These are phyloP conservation scores for Masticophis lateralis DNA, from an alignment of 2,797 vertebrate genomes.

Conservation along the genomic window DNA sequence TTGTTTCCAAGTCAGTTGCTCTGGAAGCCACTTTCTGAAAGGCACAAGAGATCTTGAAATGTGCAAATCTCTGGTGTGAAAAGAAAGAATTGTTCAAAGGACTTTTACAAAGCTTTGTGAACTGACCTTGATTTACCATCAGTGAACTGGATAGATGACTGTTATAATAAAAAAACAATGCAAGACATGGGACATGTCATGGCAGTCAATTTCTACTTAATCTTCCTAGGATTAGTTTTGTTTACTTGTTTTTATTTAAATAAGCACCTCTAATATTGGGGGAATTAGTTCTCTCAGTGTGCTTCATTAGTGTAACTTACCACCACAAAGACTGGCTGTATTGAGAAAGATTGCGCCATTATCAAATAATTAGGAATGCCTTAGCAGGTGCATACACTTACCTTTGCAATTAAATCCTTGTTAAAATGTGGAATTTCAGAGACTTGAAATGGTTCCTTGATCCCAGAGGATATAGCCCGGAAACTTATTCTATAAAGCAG, in stretches of 20 bases:
- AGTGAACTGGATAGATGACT: not conserved
- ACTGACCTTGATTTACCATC: conserved; percentile 8
- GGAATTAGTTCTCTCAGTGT: conserved; percentile 73
- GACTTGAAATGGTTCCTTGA: conserved; percentile 81
- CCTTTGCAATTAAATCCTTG: conserved; percentile 84
- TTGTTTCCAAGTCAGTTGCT: conserved; percentile 57
- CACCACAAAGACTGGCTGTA: conserved; percentile 75
- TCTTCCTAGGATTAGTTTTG: conserved; percentile 65
- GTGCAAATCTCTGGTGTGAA: conserved; percentile 39
- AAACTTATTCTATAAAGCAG: conserved; percentile 89
- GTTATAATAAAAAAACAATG: conserved; percentile 7
- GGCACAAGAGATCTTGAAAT: conserved; percentile 36
- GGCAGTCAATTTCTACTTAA: conserved; percentile 59
- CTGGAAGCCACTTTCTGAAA: conserved; percentile 47
- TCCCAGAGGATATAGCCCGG: conserved; percentile 86
- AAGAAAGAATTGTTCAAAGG: conserved; percentile 48
- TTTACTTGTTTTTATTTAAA: conserved; percentile 61
- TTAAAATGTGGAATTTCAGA: conserved; percentile 88
- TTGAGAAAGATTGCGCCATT: conserved; percentile 83
- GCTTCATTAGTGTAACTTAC: conserved; percentile 80
- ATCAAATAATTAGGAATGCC: conserved; percentile 81
- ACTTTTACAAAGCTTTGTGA: conserved; percentile 26
- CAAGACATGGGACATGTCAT: not conserved
- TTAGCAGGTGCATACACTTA: conserved; percentile 85
- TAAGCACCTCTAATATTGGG: conserved; percentile 68